A percentile compares a stretch with the other conserved stretches of the same genome.
phyloP scores from a whole-genome alignment of 2,113 vertebrate genomes.

The Esox niger region DNA sequence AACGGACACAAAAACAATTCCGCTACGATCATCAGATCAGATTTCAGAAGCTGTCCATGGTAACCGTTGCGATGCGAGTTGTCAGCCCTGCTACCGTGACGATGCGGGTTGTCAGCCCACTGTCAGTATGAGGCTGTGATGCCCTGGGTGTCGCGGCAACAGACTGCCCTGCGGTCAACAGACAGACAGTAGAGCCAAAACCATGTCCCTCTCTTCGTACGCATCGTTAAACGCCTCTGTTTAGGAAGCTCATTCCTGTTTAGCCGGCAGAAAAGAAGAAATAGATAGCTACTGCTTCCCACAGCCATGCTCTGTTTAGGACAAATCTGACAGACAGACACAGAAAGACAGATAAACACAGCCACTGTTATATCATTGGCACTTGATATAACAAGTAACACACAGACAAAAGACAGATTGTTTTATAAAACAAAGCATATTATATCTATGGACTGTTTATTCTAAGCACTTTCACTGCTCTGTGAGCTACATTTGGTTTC shows the following conservation, averaged over 20 bases:
- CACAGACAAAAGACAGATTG: neutral
- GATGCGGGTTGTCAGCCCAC: conserved; percentile 33
- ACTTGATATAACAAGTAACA: neutral
- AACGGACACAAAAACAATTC: conserved; percentile 37
- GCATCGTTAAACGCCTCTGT: conserved; percentile 44
- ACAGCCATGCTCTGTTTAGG: conserved; percentile 43
- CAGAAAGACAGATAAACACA: conserved; percentile 3
- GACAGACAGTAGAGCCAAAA: conserved; percentile 17
- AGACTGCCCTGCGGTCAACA: conserved; percentile 46
- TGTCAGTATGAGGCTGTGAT: conserved; percentile 36
- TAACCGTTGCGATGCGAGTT: conserved; percentile 21
- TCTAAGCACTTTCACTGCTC: neutral
- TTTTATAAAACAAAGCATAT: neutral
- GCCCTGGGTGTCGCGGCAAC: conserved; percentile 40
- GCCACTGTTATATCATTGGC: neutral
- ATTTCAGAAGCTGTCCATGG: conserved; percentile 17
- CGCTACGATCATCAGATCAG: conserved; percentile 33
- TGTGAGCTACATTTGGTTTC: neutral
- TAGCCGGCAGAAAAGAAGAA: conserved; percentile 57
- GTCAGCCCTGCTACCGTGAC: conserved; percentile 25
- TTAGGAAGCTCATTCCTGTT: conserved; percentile 60
- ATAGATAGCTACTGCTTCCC: conserved; percentile 58
- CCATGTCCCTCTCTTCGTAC: conserved; percentile 53
- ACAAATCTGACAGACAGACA: conserved; percentile 54
- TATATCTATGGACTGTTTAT: neutral